Percentiles rank a stretch among this genome's conserved stretches.
These are phyloP conservation scores for Bradypodion ventrale DNA, from an alignment of 2,797 vertebrate genomes.

Conservation along the genomic window DNA sequence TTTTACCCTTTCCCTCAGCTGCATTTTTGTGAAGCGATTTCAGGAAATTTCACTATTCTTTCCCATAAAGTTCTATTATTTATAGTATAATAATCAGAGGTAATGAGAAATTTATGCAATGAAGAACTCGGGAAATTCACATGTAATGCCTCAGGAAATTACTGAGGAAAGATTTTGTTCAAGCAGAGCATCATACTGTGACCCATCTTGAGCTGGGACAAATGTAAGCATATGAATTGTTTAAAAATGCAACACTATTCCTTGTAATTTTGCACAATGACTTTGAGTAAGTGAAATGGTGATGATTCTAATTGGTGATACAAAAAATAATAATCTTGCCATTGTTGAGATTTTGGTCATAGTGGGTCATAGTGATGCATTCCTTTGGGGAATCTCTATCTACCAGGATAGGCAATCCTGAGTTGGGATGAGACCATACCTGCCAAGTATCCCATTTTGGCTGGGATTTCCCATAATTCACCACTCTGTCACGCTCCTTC, in stretches of 20 bases:
- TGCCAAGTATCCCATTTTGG: too few relatives aligned
- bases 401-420: too few relatives aligned
- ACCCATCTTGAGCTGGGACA: not conserved
- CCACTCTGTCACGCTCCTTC: too few relatives aligned
- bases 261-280: not conserved
- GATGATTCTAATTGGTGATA: too few relatives aligned
- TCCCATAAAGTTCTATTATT: constrained; percentile 9
- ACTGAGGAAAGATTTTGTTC: constrained; percentile 14
- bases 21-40: not conserved
- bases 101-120: constrained; percentile 16
- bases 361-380: too few relatives aligned
- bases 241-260: not conserved
- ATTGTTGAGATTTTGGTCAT: too few relatives aligned
- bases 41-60: not conserved
- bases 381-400: too few relatives aligned
- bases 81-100: constrained; percentile 7
- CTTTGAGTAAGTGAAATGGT: too few relatives aligned
- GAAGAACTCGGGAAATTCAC: constrained; percentile 9
- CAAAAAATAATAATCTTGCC: too few relatives aligned
- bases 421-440: too few relatives aligned
- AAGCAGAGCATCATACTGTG: not conserved
- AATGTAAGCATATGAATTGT: not conserved
- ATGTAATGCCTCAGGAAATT: constrained; percentile 26
- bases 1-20: not conserved
- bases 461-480: too few relatives aligned